Evolutionary conservation across 2,888 invertebrate genomes (phyloP), one percentile per base, ranked within the genome.

Genomic region (Netelia melanura): DNA sequence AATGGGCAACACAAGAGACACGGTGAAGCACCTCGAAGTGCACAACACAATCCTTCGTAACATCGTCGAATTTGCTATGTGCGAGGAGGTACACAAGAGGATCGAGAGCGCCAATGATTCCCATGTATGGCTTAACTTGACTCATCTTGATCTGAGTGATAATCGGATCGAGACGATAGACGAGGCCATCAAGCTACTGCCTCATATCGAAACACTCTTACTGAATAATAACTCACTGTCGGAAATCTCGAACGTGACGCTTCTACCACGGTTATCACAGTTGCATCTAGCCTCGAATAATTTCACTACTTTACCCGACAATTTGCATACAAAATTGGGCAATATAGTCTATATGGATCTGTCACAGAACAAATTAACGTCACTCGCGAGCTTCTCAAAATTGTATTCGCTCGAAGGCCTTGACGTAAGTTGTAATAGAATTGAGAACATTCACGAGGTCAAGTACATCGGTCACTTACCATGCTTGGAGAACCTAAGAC

Each of bases 331-430:
- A 5, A 97, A 97, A 93, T 95, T 99, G 82, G 98, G 98, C 6
- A 98, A 98, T 94, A 95, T 99, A 65, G 96, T 97, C n/a, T 96
- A 96, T 81, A 95, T 99, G 71, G 97, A 98, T 92, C 93, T 99
- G 70, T 97, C 98, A 0, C 97, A 98, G 89, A 99, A 99, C 94
- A 96, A 96, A 91, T 96, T 99, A 3, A 95, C 95, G 23, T 95
- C 96, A 0, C 94, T 98, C 0, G 94, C 95, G 84, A 97, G 97
- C 0, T 96, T 98, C 89, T 96, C 96, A 0, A 97, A 98, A 92
- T 92, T 99, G 43, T 98, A 98, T 92, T 98, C 98, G 0, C 94
- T 99, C 83, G 97, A 97, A 88, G 96, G 95, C 88, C 94, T 99
- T 86, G 97, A 99, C 94, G 95, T 99, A 64, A 97, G 98, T 89